phyloP scores from a whole-genome alignment of 2,113 vertebrate species.

The Datnioides undecimradiatus region DNA sequence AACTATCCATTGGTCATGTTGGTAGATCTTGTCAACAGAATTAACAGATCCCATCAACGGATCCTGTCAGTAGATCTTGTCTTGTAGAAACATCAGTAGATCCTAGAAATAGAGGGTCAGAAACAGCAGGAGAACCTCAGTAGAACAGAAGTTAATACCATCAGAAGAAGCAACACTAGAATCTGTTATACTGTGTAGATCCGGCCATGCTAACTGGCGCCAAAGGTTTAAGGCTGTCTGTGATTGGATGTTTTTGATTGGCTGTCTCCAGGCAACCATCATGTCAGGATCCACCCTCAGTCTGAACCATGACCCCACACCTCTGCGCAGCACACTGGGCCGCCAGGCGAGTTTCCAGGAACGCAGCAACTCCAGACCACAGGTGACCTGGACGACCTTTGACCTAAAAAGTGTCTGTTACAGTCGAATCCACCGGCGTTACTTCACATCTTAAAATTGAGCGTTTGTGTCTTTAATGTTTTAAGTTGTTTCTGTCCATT shows the following conservation, averaged over 20 bases:
- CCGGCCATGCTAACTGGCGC: too few species aligned
- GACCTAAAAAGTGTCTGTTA: neutral
- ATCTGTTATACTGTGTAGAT: too few species aligned
- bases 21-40: too few species aligned
- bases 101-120: too few species aligned
- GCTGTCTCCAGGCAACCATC: conserved; percentile 91
- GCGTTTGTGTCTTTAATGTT: neutral
- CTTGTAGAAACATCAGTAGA: too few species aligned
- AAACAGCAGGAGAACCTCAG: too few species aligned
- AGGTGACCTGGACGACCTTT: conserved; percentile 77
- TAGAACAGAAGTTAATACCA: too few species aligned
- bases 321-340: conserved; percentile 90
- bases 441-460: neutral
- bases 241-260: conserved; percentile 23
- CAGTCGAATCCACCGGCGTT: neutral
- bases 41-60: too few species aligned
- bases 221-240: too few species aligned
- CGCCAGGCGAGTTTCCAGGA: conserved; percentile 99
- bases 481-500: neutral
- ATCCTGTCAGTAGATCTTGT: too few species aligned
- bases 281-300: conserved; percentile 98
- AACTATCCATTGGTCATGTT: too few species aligned
- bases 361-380: conserved; percentile 88
- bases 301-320: conserved; percentile 92
- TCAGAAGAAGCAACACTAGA: too few species aligned